These are phyloP conservation scores for Palaemon carinicauda DNA, from an alignment of 1,140 invertebrate species.

Conservation along the genomic window DNA sequence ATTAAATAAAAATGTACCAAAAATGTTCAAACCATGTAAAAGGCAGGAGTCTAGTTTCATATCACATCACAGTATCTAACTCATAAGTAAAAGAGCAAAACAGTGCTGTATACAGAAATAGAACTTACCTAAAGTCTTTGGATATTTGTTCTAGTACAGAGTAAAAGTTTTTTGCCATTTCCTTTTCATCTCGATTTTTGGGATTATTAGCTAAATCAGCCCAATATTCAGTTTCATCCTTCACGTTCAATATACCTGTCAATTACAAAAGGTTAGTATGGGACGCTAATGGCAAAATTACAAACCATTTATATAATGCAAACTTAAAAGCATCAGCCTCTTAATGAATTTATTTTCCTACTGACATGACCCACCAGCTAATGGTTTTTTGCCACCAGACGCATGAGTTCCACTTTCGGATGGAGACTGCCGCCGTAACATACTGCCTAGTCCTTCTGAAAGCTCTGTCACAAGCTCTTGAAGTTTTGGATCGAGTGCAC, in stretches of 20 bases:
- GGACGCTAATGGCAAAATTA: not conserved
- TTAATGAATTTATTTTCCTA: not conserved
- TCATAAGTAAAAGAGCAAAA: too few relatives aligned
- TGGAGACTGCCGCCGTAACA: slow-evolving; percentile 64
- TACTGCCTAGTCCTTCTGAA: slow-evolving; percentile 67
- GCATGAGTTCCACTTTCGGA: slow-evolving; percentile 58
- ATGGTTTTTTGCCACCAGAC: not conserved
- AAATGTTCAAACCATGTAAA: not conserved
- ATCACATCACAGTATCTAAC: not conserved
- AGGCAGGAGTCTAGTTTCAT: not conserved
- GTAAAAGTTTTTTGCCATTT: slow-evolving; percentile 62
- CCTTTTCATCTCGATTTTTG: slow-evolving; percentile 60
- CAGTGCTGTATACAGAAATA: not conserved
- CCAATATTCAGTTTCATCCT: slow-evolving; percentile 70
- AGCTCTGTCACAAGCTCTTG: slow-evolving; percentile 68
- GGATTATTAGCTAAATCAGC: slow-evolving; percentile 63
- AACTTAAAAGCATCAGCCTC: not conserved
- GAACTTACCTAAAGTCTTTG: slow-evolving; percentile 60
- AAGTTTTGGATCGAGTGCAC: slow-evolving; percentile 68
- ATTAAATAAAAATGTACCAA: too few relatives aligned
- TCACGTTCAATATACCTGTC: slow-evolving; percentile 66
- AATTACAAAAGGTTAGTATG: not conserved
- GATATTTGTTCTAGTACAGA: slow-evolving; percentile 61
- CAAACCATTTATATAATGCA: too few relatives aligned
- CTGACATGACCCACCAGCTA: slow-evolving; percentile 33